Percentiles rank a stretch among this genome's conserved stretches.
phyloP scores from a whole-genome alignment of 2,888 invertebrate species.

The Thysanoteuthis rhombus region DNA sequence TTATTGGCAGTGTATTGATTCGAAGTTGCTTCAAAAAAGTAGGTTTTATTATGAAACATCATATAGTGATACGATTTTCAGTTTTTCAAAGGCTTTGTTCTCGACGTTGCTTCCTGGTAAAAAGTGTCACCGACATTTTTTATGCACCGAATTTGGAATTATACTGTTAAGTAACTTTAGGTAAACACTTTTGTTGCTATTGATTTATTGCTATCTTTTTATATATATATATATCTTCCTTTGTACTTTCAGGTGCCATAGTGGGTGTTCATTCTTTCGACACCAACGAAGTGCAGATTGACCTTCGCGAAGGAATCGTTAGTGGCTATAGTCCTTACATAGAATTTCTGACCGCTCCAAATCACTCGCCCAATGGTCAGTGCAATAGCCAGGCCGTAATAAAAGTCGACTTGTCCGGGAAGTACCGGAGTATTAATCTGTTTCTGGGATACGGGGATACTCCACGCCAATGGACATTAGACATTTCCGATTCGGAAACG shows the following conservation, averaged over 20 bases:
- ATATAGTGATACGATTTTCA: too few relatives aligned
- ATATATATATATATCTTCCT: not conserved
- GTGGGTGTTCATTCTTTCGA: conserved; percentile 34
- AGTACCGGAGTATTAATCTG: conserved; percentile 52
- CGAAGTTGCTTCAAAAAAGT: too few relatives aligned
- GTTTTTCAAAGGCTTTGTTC: too few relatives aligned
- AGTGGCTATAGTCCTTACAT: conserved; percentile 63
- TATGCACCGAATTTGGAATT: too few relatives aligned
- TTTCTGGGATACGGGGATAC: conserved; percentile 56
- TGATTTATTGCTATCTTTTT: not conserved
- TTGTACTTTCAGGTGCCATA: not conserved
- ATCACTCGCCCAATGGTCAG: conserved; percentile 34
- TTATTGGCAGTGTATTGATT: too few relatives aligned
- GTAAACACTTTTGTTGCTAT: too few relatives aligned
- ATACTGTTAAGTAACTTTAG: too few relatives aligned
- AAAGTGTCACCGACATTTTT: too few relatives aligned
- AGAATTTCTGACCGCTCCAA: conserved; percentile 55
- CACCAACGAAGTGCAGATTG: conserved; percentile 54
- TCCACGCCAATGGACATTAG: conserved; percentile 62
- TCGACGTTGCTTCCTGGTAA: too few relatives aligned
- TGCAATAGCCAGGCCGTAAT: conserved; percentile 63
- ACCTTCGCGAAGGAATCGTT: conserved; percentile 57
- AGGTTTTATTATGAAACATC: too few relatives aligned
- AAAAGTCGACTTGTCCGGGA: conserved; percentile 58
- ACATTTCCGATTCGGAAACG: conserved; percentile 60